phyloP scores from a whole-genome alignment of 2,888 invertebrate genomes.

The Sepiola atlantica region DNA sequence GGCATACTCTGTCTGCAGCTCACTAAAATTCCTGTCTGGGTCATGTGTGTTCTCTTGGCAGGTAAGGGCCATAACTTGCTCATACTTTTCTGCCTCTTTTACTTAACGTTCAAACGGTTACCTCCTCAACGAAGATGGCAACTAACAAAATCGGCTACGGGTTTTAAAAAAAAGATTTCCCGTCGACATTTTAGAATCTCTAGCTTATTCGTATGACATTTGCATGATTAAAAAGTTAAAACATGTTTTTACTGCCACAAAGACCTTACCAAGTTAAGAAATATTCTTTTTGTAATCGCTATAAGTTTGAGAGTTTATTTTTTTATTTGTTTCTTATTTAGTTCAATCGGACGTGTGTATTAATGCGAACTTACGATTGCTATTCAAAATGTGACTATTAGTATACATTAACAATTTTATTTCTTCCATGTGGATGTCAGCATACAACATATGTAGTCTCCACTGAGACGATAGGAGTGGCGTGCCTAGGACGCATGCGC shows the following conservation, averaged over 20 bases:
- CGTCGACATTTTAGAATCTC: background rate
- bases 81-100: conserved; percentile 17
- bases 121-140: background rate
- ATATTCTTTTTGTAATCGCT: background rate
- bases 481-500: conserved; percentile 45
- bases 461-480: conserved; percentile 35
- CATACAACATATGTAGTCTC: conserved; percentile 40
- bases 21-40: conserved; percentile 48
- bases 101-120: conserved; percentile 9
- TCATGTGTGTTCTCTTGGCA: conserved; percentile 46
- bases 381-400: background rate
- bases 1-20: conserved; percentile 47
- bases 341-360: background rate
- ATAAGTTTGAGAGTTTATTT: background rate
- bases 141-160: background rate
- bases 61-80: conserved; percentile 48
- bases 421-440: conserved; percentile 39
- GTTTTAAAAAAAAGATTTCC: background rate
- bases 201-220: background rate
- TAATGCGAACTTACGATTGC: background rate
- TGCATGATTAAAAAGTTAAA: background rate
- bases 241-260: background rate
- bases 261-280: background rate
- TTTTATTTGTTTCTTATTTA: background rate
- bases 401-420: conserved; percentile 22